Evolutionary conservation across 2,888 invertebrate genomes (phyloP).

Genomic region (Sesamia inferens): DNA sequence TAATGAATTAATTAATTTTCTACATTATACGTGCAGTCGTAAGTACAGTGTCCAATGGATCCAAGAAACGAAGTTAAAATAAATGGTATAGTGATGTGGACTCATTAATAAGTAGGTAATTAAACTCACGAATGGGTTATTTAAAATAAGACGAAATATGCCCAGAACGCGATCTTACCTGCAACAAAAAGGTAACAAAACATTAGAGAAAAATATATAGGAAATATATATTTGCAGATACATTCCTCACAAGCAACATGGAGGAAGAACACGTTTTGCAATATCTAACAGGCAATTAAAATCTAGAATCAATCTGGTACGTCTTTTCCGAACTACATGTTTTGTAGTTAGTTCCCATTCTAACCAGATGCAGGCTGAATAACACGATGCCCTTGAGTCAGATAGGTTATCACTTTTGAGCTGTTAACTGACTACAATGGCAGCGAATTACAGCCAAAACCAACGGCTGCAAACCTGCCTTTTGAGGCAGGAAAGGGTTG

Average conservation of each 20-base stretch:
- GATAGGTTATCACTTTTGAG: background rate
- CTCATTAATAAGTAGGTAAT: constrained; percentile 31
- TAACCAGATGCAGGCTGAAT: background rate
- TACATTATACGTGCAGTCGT: constrained; percentile 12
- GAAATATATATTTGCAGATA: background rate
- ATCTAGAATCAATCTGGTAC: background rate
- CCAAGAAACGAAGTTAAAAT: constrained; percentile 24
- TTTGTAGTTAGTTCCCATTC: background rate
- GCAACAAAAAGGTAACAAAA: constrained; percentile 44
- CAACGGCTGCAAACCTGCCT: background rate
- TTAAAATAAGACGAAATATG: constrained; percentile 23
- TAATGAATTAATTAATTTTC: constrained; percentile 35
- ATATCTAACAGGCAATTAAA: constrained; percentile 3
- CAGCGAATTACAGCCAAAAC: background rate
- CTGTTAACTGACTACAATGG: background rate
- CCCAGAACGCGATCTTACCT: constrained; percentile 57
- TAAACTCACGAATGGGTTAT: constrained; percentile 48
- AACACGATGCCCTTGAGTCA: background rate
- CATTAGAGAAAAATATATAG: constrained; percentile 20
- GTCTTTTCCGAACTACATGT: background rate
- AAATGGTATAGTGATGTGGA: constrained; percentile 18
- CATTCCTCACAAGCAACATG: background rate
- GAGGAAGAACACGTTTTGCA: background rate
- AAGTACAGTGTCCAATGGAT: constrained; percentile 17
- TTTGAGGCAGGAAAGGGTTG: background rate